Conservation (phyloP, 1,140 invertebrate species). For the Heterodera carotae region DNA sequence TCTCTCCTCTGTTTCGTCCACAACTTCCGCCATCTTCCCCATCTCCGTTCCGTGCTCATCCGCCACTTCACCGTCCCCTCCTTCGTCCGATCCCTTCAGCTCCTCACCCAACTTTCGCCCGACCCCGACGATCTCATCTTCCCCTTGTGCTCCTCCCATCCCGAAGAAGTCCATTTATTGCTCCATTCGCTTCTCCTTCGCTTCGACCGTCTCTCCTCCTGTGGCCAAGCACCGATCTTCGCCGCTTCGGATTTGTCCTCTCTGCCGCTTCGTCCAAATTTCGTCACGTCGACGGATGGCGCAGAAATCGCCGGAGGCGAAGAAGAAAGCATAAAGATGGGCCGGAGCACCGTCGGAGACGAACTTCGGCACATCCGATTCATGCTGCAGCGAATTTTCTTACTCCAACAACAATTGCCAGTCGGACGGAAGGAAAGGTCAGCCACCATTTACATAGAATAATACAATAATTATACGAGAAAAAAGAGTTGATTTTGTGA, state of each 20-base stretch:
- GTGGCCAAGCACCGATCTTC: slow-evolving; percentile 35
- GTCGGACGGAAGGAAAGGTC: neutral
- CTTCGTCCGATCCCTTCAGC: slow-evolving; percentile 25
- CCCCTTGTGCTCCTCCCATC: neutral
- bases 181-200: slow-evolving; percentile 12
- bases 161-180: slow-evolving; percentile 5
- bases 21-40: slow-evolving; percentile 38
- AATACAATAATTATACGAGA: too few relatives aligned
- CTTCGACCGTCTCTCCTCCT: slow-evolving; percentile 37
- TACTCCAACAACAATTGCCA: slow-evolving; percentile 6
- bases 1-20: slow-evolving; percentile 47
- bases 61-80: slow-evolving; percentile 32
- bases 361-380: slow-evolving; percentile 38
- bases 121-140: neutral
- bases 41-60: slow-evolving; percentile 27
- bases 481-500: too few relatives aligned
- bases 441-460: too few relatives aligned
- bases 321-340: neutral
- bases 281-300: slow-evolving; percentile 2
- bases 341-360: slow-evolving; percentile 17
- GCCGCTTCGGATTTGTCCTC: slow-evolving; percentile 39
- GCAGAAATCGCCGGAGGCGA: neutral
- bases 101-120: slow-evolving; percentile 25
- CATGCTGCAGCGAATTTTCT: slow-evolving; percentile 30
- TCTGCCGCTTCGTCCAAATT: slow-evolving; percentile 33